Evolutionary conservation across 2,113 vertebrate species (phyloP).

Genomic region (western clawed frog (Xenopus tropicalis)): UCB_Xtro_10.0 CM004444.2:111361001-111361500

Average conservation of each 20-base stretch:
- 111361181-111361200: slow-evolving; percentile 32
- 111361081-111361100: slow-evolving; percentile 23
- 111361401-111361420: background rate
- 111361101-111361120: background rate
- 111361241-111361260: slow-evolving; percentile 25
- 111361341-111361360: slow-evolving; percentile 15
- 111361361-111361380: slow-evolving; percentile 19
- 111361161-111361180: slow-evolving; percentile 30
- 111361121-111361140: background rate
- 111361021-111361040: too few species aligned
- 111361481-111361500: background rate
- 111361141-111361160: slow-evolving; percentile 1
- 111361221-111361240: slow-evolving; percentile 29
- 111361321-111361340: slow-evolving; percentile 30
- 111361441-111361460: background rate
- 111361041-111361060: background rate
- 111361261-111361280: slow-evolving; percentile 33
- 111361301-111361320: slow-evolving; percentile 36
- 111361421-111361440: background rate
- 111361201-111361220: slow-evolving; percentile 12
- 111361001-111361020: background rate
- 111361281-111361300: slow-evolving; percentile 27
- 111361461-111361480: background rate
- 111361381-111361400: background rate
- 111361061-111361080: slow-evolving; percentile 14